Percentiles rank a stretch among this genome's conserved stretches.
Conservation (phyloP, 2,797 vertebrate genomes). For the Apogon hyalosoma region DNA sequence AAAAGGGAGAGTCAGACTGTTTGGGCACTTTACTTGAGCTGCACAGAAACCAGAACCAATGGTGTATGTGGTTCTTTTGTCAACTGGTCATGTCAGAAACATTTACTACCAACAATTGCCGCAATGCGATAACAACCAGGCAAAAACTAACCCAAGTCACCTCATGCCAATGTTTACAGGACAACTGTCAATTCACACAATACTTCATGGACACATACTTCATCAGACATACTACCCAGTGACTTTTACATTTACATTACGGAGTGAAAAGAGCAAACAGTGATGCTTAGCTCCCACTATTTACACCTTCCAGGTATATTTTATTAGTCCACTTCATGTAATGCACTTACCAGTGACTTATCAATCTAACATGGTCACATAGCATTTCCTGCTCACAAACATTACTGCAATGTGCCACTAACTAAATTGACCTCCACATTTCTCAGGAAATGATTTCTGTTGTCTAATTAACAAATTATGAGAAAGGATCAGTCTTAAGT, state of each 20-base stretch:
- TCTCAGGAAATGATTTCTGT: too few species aligned
- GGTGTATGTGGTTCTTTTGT: conserved; percentile 19
- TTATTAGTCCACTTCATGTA: not conserved
- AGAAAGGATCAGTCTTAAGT: too few species aligned
- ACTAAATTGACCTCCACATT: too few species aligned
- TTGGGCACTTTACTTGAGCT: not conserved
- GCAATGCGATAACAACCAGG: conserved; percentile 13
- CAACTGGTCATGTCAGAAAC: not conserved
- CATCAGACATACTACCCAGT: conserved; percentile 10
- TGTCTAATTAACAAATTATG: too few species aligned
- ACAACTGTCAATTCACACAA: conserved; percentile 15
- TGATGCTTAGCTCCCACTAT: not conserved
- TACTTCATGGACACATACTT: not conserved
- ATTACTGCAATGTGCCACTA: conserved; percentile 26
- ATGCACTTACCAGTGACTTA: conserved; percentile 8
- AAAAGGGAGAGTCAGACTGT: not conserved
- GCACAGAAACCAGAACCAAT: not conserved
- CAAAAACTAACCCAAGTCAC: not conserved
- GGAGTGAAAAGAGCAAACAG: not conserved
- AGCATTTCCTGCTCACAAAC: not conserved
- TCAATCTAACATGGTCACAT: not conserved
- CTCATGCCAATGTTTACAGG: conserved; percentile 8
- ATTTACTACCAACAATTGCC: not conserved
- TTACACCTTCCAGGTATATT: conserved; percentile 15
- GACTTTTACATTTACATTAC: conserved; percentile 11